These are phyloP conservation scores for Leptinotarsa peninsularis DNA, from an alignment of 2,888 invertebrate genomes.

Conservation along the genomic window DNA sequence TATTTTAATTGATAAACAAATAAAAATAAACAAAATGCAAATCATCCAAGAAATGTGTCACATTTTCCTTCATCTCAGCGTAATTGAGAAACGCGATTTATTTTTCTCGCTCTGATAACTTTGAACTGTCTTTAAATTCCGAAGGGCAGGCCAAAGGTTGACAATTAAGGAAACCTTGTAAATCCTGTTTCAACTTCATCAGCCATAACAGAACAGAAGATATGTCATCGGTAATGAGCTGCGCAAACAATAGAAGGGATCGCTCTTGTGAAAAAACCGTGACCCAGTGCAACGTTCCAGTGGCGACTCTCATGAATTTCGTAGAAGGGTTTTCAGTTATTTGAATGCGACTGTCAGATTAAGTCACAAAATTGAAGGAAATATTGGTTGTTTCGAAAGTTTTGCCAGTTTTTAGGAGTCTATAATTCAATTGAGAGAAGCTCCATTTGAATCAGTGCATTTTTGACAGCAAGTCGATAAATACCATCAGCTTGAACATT, in stretches of 20 bases:
- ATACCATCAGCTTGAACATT: too few relatives aligned
- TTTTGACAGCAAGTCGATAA: too few relatives aligned
- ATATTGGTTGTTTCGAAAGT: too few relatives aligned
- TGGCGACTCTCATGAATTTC: background rate
- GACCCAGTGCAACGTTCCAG: constrained; percentile 9
- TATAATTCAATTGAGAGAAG: too few relatives aligned
- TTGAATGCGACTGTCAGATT: too few relatives aligned
- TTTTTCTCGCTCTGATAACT: constrained; percentile 7
- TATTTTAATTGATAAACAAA: too few relatives aligned
- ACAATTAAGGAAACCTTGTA: constrained; percentile 17
- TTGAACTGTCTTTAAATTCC: constrained; percentile 5
- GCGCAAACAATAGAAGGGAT: constrained; percentile 4
- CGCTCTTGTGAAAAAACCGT: background rate
- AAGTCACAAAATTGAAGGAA: too few relatives aligned
- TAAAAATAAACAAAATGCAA: too few relatives aligned
- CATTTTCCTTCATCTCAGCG: background rate
- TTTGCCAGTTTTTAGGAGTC: too few relatives aligned
- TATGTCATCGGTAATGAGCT: constrained; percentile 18
- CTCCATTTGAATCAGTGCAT: too few relatives aligned
- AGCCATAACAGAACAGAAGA: constrained; percentile 9
- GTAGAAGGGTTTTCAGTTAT: background rate
- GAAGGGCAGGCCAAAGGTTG: constrained; percentile 9
- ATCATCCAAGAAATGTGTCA: too few relatives aligned
- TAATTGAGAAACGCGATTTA: background rate
- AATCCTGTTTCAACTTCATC: constrained; percentile 8